Evolutionary conservation across 2,888 invertebrate genomes (phyloP).

Genomic region (Cerastis rubricosa): DNA sequence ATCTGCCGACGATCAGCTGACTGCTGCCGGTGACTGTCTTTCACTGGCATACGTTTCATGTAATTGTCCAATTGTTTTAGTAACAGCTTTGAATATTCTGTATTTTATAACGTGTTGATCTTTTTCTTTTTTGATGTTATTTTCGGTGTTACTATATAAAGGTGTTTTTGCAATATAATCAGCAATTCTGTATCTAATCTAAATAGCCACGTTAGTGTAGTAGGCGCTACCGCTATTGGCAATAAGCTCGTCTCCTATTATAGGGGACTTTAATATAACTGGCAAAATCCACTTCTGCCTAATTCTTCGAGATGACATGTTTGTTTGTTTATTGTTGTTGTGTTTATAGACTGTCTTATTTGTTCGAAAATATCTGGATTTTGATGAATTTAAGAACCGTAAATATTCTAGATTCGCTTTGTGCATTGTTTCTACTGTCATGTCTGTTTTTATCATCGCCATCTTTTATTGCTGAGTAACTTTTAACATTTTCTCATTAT

Average conservation of each 20-base stretch:
- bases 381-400: too few species aligned
- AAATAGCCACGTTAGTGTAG: not conserved
- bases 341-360: too few species aligned
- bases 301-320: too few species aligned
- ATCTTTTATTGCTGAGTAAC: not conserved
- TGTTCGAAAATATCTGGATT: too few species aligned
- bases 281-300: too few species aligned
- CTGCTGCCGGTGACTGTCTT: slow-evolving; percentile 56
- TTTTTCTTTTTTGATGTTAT: slow-evolving; percentile 14
- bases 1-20: slow-evolving; percentile 65
- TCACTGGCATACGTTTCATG: slow-evolving; percentile 59
- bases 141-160: not conserved
- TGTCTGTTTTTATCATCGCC: not conserved
- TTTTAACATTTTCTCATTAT: slow-evolving; percentile 17
- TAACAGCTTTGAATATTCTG: slow-evolving; percentile 35
- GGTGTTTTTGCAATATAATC: not conserved
- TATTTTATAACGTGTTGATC: slow-evolving; percentile 38
- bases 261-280: too few species aligned
- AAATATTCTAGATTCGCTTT: too few species aligned
- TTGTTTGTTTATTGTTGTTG: too few species aligned
- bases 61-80: slow-evolving; percentile 67
- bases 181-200: not conserved
- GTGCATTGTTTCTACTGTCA: not conserved
- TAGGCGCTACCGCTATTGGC: not conserved
- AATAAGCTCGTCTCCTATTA: too few species aligned